Evolutionary conservation across 2,888 invertebrate species (phyloP).

Genomic region (Lordiphosa fenestrarum): DNA sequence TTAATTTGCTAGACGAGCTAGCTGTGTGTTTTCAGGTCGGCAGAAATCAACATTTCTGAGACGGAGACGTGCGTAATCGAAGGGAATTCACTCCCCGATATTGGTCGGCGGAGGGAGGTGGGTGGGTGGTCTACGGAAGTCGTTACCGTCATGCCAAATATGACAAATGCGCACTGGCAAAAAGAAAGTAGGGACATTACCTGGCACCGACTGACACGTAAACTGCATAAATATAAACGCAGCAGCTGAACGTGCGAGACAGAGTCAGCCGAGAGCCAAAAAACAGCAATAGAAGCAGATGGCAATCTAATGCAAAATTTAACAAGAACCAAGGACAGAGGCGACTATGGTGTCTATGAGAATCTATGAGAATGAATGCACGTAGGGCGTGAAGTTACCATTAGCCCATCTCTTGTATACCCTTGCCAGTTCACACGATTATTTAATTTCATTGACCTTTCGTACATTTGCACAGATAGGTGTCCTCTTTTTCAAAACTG

Average conservation of each 20-base stretch:
- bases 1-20: conserved; percentile 60
- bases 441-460: no score
- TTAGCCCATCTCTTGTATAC: no score
- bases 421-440: no score
- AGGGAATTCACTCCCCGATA: conserved; percentile 52
- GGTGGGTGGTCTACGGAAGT: conserved; percentile 55
- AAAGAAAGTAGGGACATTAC: conserved; percentile 21
- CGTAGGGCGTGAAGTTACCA: neutral
- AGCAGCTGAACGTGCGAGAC: conserved; percentile 55
- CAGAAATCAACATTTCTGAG: conserved; percentile 64
- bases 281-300: conserved; percentile 29
- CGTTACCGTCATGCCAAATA: conserved; percentile 72
- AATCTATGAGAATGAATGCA: conserved; percentile 3
- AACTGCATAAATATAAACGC: conserved; percentile 72
- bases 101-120: conserved; percentile 1
- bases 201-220: conserved; percentile 59
- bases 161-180: conserved; percentile 59
- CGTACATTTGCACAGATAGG: no score
- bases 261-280: conserved; percentile 19
- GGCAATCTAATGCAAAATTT: conserved; percentile 40
- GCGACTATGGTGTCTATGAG: conserved; percentile 20
- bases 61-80: conserved; percentile 63
- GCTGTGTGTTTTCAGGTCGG: conserved; percentile 59
- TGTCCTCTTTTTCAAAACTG: no score
- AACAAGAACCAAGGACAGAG: conserved; percentile 27